Percentiles rank a stretch among this genome's conserved stretches.
These are phyloP conservation scores for Cladopsammia gracilis DNA, from an alignment of 64 coral and sea anemone species.

Conservation along the genomic window DNA sequence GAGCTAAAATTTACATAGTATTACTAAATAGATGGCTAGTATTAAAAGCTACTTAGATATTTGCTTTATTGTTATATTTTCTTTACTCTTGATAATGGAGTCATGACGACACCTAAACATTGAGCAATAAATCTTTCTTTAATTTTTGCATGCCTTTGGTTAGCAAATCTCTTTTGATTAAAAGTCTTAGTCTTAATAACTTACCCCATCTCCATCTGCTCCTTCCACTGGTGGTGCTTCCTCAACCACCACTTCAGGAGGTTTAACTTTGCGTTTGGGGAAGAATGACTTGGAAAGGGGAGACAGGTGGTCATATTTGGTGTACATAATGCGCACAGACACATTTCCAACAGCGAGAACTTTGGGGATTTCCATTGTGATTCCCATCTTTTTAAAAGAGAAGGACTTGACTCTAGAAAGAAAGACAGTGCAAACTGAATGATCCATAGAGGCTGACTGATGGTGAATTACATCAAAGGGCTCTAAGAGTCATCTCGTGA, in stretches of 20 bases:
- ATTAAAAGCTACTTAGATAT: too few species aligned
- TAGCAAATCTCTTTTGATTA: too few species aligned
- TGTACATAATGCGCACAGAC: conserved; percentile 83
- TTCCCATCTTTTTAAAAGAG: conserved; percentile 81
- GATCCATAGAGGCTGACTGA: neutral
- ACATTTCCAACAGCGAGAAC: conserved; percentile 82
- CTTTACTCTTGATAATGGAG: too few species aligned
- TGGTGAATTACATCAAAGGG: too few species aligned
- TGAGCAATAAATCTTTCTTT: too few species aligned
- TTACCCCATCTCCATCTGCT: conserved; percentile 64
- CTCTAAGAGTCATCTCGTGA: too few species aligned
- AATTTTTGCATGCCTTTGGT: too few species aligned
- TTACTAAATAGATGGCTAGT: too few species aligned
- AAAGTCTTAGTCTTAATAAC: too few species aligned
- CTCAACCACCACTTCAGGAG: conserved; percentile 62
- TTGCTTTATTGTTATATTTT: too few species aligned
- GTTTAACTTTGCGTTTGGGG: conserved; percentile 70
- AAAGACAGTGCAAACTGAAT: neutral
- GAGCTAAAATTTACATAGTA: too few species aligned
- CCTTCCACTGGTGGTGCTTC: conserved; percentile 44
- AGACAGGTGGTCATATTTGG: conserved; percentile 89
- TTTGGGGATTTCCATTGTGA: conserved; percentile 90
- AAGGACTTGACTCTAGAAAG: conserved; percentile 88
- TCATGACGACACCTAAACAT: too few species aligned
- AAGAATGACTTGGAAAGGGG: conserved; percentile 82